Evolutionary conservation across 2,888 invertebrate species (phyloP).

Genomic region (Oasisia sp.): DNA sequence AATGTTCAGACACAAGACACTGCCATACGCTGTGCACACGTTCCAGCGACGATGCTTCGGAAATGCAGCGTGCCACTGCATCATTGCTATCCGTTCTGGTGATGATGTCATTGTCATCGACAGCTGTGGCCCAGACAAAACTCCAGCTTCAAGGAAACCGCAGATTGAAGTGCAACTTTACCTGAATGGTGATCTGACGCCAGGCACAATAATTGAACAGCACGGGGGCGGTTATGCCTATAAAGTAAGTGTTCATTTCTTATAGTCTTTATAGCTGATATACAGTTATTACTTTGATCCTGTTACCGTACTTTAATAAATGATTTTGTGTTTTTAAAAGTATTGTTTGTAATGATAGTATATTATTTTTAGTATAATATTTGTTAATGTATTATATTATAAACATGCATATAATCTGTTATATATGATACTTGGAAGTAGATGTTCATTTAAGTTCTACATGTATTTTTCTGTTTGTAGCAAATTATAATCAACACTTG

Average conservation of each 20-base stretch:
- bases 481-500: too few species aligned
- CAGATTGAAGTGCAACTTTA: conserved; percentile 39
- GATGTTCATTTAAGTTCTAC: too few species aligned
- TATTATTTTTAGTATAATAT: too few species aligned
- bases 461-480: too few species aligned
- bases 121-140: conserved; percentile 23
- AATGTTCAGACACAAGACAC: conserved; percentile 48
- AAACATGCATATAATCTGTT: too few species aligned
- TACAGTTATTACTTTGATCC: not conserved
- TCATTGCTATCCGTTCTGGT: conserved; percentile 5
- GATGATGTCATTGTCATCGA: conserved; percentile 3
- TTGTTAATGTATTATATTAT: too few species aligned
- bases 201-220: conserved; percentile 44
- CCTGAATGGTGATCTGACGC: conserved; percentile 47
- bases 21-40: conserved; percentile 45
- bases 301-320: too few species aligned
- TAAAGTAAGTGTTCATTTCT: conserved; percentile 39
- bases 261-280: not conserved
- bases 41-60: not conserved
- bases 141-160: not conserved
- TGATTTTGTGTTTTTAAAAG: too few species aligned
- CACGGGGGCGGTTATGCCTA: conserved; percentile 45
- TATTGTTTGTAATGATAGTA: too few species aligned
- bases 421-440: too few species aligned
- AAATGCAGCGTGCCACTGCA: conserved; percentile 30